A percentile compares a stretch with the other conserved stretches of the same genome.
phyloP scores from a whole-genome alignment of 2,797 vertebrate genomes.

The Falco rusticolus region DNA sequence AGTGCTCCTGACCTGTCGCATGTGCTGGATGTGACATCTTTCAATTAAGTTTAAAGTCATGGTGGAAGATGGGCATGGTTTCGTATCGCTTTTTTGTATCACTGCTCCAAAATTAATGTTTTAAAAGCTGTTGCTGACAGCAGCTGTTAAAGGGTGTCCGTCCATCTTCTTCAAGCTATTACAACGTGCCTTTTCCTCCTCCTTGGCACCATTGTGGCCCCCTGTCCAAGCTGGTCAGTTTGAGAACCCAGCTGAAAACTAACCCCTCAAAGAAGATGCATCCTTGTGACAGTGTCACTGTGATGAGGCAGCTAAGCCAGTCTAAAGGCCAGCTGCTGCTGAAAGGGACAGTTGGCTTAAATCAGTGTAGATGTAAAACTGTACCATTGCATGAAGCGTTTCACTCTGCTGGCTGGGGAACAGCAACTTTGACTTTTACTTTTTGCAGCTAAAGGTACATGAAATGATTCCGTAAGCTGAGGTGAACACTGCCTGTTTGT shows the following conservation, averaged over 20 bases:
- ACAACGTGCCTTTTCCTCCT: neutral
- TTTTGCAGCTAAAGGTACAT: neutral
- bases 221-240: neutral
- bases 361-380: neutral
- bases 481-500: neutral
- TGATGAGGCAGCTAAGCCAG: neutral
- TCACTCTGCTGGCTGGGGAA: neutral
- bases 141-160: neutral
- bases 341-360: neutral
- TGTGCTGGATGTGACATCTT: neutral
- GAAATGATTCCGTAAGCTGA: neutral
- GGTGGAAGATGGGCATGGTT: neutral
- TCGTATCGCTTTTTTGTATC: neutral
- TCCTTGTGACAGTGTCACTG: neutral
- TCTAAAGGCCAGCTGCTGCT: neutral
- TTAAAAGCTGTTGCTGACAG: neutral
- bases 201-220: neutral
- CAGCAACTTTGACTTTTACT: neutral
- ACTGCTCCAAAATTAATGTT: neutral
- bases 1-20: neutral
- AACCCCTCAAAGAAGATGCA: neutral
- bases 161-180: neutral
- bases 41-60: neutral
- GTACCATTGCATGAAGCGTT: fast-evolving
- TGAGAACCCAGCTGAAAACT: neutral